phyloP scores from a whole-genome alignment of 2,797 vertebrate species.

The Lacerta bilineata region DNA sequence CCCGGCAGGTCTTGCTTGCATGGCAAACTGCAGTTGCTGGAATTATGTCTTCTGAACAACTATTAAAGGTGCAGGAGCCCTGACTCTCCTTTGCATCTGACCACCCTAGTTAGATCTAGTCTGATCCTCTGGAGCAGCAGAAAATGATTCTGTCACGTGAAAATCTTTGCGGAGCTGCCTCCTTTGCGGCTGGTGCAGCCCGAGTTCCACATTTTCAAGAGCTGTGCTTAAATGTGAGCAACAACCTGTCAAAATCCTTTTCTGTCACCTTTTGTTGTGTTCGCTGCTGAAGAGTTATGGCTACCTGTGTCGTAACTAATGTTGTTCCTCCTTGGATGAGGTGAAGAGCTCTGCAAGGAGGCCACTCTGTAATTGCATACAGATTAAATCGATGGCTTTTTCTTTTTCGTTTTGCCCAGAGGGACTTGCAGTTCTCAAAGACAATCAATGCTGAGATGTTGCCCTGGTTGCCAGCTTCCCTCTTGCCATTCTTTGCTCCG shows the following conservation, averaged over 20 bases:
- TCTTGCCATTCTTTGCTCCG: slow-evolving; percentile 62
- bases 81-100: background rate
- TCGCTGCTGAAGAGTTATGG: slow-evolving; percentile 12
- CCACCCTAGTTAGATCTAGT: background rate
- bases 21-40: background rate
- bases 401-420: slow-evolving; percentile 64
- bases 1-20: background rate
- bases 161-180: background rate
- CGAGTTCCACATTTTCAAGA: background rate
- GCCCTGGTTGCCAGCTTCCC: slow-evolving; percentile 65
- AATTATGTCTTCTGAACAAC: background rate
- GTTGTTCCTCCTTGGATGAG: slow-evolving; percentile 51
- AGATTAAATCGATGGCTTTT: slow-evolving; percentile 72
- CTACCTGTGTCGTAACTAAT: slow-evolving; percentile 41
- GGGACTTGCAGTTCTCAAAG: slow-evolving; percentile 72
- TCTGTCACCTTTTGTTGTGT: background rate
- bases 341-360: slow-evolving; percentile 53
- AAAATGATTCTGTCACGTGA: background rate
- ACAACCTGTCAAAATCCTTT: background rate
- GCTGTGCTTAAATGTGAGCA: background rate
- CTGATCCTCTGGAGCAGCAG: background rate
- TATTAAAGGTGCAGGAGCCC: background rate
- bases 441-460: slow-evolving; percentile 74
- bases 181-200: background rate
- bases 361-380: slow-evolving; percentile 71